Evolutionary conservation across 1,140 invertebrate species (phyloP), one percentile per base, ranked within the genome.

Genomic region (Formica selysi): DNA sequence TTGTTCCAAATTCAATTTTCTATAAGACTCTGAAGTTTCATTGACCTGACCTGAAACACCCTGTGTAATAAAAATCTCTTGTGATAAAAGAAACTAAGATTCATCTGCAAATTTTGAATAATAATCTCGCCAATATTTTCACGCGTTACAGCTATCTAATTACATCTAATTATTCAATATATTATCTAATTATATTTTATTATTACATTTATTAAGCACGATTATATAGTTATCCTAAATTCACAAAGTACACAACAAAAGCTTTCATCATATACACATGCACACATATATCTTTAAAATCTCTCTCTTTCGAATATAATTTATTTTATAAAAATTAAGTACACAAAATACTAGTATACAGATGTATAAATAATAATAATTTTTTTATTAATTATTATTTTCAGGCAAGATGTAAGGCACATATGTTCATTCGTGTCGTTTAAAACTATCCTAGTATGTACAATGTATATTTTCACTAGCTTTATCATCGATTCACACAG

Each of bases 301-400:
- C 19, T 78, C 32, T 78, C 32, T 41, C n/a, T 71, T 59, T 81
- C 11, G 1, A 36, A 73, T 83, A 83, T 83, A 74, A 74, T 90
- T 90, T 89, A 89, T 89, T 89, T 68, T 85, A 89, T 89, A 89
- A 89, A 89, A 89, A 89, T 89, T 89, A 89, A 89, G 88, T 89
- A 89, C 88, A 89, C 48, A 89, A 86, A 89, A 81, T 88, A 71
- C 4, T 44, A 57, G 26, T 86, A 70, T 86, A 87, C 80, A 86
- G 62, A 8, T 89, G 71, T 88, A 89, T 89, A 89, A 86, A 89
- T 89, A 89, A 86, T 86, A 38, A 74, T 38, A 38, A 44, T 44
- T 44, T 80, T 85, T 84, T 78, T 29, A 57, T 41, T 86, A 74
- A 54, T 80, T 22, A 68, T 78, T 70, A 88, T 86, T 81, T 29